Base-by-base conservation (phyloP, 2,888 invertebrate genomes). In the Eledona agricola region DNA sequence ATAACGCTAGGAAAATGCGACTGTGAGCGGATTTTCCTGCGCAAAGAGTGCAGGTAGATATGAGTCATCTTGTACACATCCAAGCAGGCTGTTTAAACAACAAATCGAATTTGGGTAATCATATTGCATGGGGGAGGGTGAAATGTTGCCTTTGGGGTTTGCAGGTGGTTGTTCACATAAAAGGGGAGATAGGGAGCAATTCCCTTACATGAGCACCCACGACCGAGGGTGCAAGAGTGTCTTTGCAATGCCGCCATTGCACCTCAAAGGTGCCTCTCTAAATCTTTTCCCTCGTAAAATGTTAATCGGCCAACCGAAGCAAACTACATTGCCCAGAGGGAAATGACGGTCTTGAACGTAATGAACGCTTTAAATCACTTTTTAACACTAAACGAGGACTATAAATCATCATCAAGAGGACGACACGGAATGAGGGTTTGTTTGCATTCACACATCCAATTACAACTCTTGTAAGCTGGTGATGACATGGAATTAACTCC, bases 51-150 rank as follows among this genome's bases (percentile, higher is more conserved):
- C 32, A 52, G 31, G 28, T 40, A 47, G 4, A 35, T 11, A 22
- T 55, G 55, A 55, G 51, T 55, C 55, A 55, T 51, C 43, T 46
- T 25, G 51, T 52, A 51, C 51, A 55, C 49, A 55, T 55, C 45
- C 47, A 19, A 42, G 55, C 46, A 34, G 11, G 40, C 54, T 54
- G 54, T 54, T 54, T 50, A 54, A 54, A 35, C 54, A 50, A 54
- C 54, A 55, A 55, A 55, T 55, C 55, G 55, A 55, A 55, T 55
- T 55, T 52, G 28, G 42, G 51, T 40, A 55, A 51, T 50, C 55
- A 55, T 37, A 55, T 37, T 35, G 37, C 16, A 11, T 11, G 32
- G 51, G 42, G 47, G 46, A 51, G 47, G 6, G 35, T 12, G 35
- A 35, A 43, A 46, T 40, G 51, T 55, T 46, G 38, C 55, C 46